phyloP scores from a whole-genome alignment of 2,113 vertebrate genomes.

The Centrocercus urophasianus region DNA sequence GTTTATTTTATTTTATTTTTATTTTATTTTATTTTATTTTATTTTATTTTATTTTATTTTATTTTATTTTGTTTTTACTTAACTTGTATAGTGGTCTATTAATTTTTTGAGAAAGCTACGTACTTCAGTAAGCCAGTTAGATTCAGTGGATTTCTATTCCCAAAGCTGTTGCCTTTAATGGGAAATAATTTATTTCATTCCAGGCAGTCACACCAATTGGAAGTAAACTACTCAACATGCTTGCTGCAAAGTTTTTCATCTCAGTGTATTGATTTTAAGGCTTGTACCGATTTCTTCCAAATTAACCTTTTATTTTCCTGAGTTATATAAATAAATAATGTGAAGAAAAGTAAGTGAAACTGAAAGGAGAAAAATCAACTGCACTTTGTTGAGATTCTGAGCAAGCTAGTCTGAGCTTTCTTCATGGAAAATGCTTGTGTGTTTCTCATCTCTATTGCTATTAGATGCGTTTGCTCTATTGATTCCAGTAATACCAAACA shows the following conservation, averaged over 20 bases:
- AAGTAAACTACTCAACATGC: not conserved
- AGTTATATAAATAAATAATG: constrained; percentile 50
- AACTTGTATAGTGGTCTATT: not conserved
- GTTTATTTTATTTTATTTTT: not conserved
- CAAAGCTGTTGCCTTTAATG: not conserved
- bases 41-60: too few relatives aligned
- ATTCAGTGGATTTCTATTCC: not conserved
- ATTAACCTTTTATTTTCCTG: constrained; percentile 39
- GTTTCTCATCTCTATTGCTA: not conserved
- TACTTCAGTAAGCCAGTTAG: not conserved
- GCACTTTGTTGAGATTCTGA: not conserved
- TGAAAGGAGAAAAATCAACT: not conserved
- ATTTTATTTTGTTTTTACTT: not conserved
- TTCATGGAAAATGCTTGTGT: not conserved
- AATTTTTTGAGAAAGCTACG: not conserved
- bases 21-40: not conserved
- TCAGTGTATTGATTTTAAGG: constrained; percentile 54
- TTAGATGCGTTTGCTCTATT: not conserved
- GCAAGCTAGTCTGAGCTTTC: not conserved
- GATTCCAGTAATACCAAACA: constrained; percentile 17
- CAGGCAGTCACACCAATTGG: not conserved
- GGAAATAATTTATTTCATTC: constrained; percentile 59
- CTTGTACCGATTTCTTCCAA: constrained; percentile 11
- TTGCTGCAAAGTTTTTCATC: constrained; percentile 30
- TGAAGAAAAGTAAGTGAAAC: not conserved